A percentile compares a stretch with the other conserved stretches of the same genome.
These are phyloP conservation scores for Heptranchias perlo DNA, from an alignment of 2,113 vertebrate genomes.

Conservation along the genomic window DNA sequence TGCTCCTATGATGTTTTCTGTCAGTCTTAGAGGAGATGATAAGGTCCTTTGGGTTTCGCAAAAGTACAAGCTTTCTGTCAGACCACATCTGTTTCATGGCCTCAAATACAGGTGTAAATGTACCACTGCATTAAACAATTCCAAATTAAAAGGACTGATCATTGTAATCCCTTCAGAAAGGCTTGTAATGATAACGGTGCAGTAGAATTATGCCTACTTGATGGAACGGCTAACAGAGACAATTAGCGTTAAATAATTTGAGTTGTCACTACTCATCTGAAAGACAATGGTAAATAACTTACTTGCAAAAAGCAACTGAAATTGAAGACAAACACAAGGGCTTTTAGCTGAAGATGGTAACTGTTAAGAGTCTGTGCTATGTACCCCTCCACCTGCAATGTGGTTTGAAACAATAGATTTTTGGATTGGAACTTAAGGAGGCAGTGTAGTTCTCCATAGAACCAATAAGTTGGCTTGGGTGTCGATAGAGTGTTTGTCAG, in stretches of 20 bases:
- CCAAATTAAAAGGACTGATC: not conserved
- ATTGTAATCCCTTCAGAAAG: slow-evolving; percentile 10
- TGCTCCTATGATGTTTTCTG: slow-evolving; percentile 6
- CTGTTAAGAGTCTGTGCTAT: not conserved
- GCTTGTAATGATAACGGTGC: not conserved
- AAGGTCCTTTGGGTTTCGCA: slow-evolving; percentile 7
- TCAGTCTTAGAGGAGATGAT: slow-evolving; percentile 2
- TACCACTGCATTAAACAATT: not conserved
- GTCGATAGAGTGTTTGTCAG: too few species aligned
- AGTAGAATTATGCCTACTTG: not conserved
- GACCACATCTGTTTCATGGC: slow-evolving; percentile 10
- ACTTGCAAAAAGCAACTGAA: too few species aligned
- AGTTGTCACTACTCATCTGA: not conserved
- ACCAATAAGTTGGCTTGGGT: not conserved
- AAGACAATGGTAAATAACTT: not conserved
- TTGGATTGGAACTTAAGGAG: not conserved
- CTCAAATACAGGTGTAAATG: not conserved
- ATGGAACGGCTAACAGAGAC: not conserved
- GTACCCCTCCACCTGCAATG: not conserved
- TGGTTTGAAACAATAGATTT: not conserved
- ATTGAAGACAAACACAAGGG: not conserved
- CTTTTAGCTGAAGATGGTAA: not conserved
- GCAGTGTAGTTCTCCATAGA: not conserved
- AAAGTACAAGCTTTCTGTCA: slow-evolving; percentile 28
- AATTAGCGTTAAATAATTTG: not conserved